Percentiles rank a stretch among this genome's conserved stretches.
phyloP scores from a whole-genome alignment of 2,113 vertebrate genomes.

The Pteronura brasiliensis region DNA sequence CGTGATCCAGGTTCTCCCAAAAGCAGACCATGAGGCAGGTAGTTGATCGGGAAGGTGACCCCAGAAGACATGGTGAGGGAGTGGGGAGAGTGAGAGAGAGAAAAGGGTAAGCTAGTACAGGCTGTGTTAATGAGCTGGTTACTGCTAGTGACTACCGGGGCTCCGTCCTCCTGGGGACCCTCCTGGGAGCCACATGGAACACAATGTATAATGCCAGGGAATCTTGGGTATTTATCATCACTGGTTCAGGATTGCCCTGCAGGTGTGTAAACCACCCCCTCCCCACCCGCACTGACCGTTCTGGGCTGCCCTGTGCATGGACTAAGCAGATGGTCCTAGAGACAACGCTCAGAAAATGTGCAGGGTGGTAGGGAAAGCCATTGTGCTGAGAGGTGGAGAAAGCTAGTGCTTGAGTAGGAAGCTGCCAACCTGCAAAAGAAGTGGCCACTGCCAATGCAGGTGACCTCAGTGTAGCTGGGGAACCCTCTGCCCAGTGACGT shows the following conservation, averaged over 20 bases:
- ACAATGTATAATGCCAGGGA: neutral
- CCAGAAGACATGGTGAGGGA: neutral
- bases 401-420: neutral
- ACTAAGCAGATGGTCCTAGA: neutral
- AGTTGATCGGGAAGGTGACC: neutral
- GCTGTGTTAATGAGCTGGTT: neutral
- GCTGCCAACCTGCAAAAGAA: neutral
- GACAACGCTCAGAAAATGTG: neutral
- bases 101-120: neutral
- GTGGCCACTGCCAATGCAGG: no score
- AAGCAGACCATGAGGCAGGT: neutral
- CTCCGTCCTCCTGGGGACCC: neutral
- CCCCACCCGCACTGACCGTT: rapidly evolving
- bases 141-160: neutral
- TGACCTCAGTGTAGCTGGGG: neutral
- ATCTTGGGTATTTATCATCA: neutral
- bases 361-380: neutral
- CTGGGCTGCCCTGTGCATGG: neutral
- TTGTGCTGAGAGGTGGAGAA: neutral
- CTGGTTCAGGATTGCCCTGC: no score
- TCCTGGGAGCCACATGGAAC: neutral
- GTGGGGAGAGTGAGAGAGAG: neutral
- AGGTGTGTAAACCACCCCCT: neutral
- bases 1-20: neutral
- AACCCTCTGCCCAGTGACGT: neutral